A percentile compares a stretch with the other conserved stretches of the same genome.
phyloP scores from a whole-genome alignment of 23 tunicate genomes.

The Halocynthia aurantium region DNA sequence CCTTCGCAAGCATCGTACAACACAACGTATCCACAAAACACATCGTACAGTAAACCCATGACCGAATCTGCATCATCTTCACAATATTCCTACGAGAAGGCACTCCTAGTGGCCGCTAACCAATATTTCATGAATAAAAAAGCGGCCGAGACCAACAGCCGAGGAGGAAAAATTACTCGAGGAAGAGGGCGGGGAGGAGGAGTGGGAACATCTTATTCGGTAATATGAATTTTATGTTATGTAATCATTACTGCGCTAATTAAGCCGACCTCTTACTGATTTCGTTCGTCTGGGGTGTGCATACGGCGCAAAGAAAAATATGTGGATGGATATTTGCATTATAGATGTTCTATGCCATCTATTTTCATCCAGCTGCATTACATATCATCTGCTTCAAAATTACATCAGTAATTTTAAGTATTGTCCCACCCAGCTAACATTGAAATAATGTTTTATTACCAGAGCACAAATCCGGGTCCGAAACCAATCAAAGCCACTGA shows the following conservation, averaged over 20 bases:
- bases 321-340: neutral
- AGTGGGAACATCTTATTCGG: neutral
- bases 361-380: too few relatives aligned
- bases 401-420: too few relatives aligned
- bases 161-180: slow-evolving; percentile 8
- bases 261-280: slow-evolving; percentile 55
- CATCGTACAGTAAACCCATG: slow-evolving; percentile 10
- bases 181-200: slow-evolving; percentile 46
- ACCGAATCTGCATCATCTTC: slow-evolving; percentile 15
- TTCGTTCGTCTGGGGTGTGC: slow-evolving; percentile 33
- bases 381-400: too few relatives aligned
- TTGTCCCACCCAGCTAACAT: neutral
- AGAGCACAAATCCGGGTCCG: slow-evolving; percentile 56
- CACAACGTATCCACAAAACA: slow-evolving; percentile 8
- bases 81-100: slow-evolving; percentile 71
- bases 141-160: slow-evolving; percentile 16
- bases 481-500: slow-evolving; percentile 91
- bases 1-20: neutral
- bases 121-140: slow-evolving; percentile 41
- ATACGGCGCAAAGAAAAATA: slow-evolving; percentile 57
- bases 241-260: slow-evolving; percentile 29
- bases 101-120: slow-evolving; percentile 60
- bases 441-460: neutral
- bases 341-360: too few relatives aligned
- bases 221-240: neutral